Evolutionary conservation across 2,797 vertebrate genomes (phyloP), one percentile per base, ranked within the genome.

Genomic region (Amniataba percoides): DNA sequence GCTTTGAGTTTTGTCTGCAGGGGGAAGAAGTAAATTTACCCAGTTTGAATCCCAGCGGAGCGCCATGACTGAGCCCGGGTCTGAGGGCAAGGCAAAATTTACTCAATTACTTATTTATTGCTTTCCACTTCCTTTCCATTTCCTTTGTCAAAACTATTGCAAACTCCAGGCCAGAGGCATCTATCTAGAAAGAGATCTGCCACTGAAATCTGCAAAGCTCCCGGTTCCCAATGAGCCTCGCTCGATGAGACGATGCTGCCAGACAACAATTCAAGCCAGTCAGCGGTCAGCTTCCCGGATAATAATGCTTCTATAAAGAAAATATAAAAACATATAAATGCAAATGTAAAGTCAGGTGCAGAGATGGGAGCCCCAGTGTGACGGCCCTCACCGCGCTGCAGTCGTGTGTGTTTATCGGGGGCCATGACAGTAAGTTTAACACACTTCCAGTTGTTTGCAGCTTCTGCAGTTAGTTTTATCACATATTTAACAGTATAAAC

Each of bases 51-150:
- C 39, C 60, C 7, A 31, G 23, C 70, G 65, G 40, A 31, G 61
- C 27, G 15, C 34, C 10, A 46, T 82, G 43, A 58, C 67, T 18
- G 19, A 51, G 42, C 57, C 66, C 2, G 57, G 9, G 39, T 77
- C 65, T 39, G 74, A 74, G 69, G 39, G 57, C 1, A n/a, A 79
- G 53, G 48, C 63, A 3, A 68, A 63, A 81, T 86, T 86, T 68
- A 80, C 74, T 69, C 55, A 48, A 51, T 85, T 78, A 63, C 74
- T 74, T 78, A 71, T 79, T 88, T 72, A 87, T 82, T 81, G 68
- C 69, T 65, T 63, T 58, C 40, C 71, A 76, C 66, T 62, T 80
- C 15, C 57, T 82, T 83, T 76, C 68, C 49, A 73, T 86, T 82
- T 82, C 57, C 60, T 12, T 48, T 52, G 71, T 79, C 71, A 53